A percentile compares a stretch with the other conserved stretches of the same genome.
Evolutionary conservation across 2,797 vertebrate species (phyloP).

Genomic region (Odontamblyopus rebecca): DNA sequence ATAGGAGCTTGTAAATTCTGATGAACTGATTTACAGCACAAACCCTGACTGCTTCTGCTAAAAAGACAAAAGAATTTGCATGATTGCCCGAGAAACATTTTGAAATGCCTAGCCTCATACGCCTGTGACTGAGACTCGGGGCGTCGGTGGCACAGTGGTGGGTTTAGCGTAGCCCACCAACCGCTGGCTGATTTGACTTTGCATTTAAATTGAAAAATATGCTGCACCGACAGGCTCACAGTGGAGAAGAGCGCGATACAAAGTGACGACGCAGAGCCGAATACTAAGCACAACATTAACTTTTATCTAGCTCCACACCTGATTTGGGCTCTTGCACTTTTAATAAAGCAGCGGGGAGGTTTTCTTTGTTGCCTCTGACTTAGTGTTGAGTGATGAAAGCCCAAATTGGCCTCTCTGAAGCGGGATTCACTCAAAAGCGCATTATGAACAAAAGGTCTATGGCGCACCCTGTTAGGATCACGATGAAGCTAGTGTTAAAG

Average conservation of each 20-base stretch:
- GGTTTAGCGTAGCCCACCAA: background rate
- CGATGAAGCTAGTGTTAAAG: constrained; percentile 6
- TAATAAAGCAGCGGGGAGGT: constrained; percentile 27
- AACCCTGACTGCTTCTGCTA: background rate
- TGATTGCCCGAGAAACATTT: background rate
- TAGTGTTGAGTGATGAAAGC: constrained; percentile 24
- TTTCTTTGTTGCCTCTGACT: constrained; percentile 33
- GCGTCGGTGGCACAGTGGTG: background rate
- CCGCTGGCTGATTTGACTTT: background rate
- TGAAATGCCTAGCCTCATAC: background rate
- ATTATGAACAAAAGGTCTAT: background rate
- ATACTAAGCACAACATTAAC: constrained; percentile 21
- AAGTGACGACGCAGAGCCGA: background rate
- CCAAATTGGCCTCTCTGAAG: constrained; percentile 13
- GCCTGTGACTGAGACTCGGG: background rate
- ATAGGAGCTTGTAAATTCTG: too few relatives aligned
- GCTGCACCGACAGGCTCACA: background rate
- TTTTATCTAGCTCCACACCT: constrained; percentile 35
- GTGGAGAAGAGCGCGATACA: background rate
- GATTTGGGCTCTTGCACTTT: constrained; percentile 30
- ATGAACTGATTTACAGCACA: background rate
- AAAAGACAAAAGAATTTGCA: background rate
- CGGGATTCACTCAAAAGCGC: background rate
- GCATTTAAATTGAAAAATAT: constrained; percentile 9
- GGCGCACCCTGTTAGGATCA: background rate